Evolutionary conservation across 2,113 vertebrate genomes (phyloP).

Genomic region (Cololabis saira): DNA sequence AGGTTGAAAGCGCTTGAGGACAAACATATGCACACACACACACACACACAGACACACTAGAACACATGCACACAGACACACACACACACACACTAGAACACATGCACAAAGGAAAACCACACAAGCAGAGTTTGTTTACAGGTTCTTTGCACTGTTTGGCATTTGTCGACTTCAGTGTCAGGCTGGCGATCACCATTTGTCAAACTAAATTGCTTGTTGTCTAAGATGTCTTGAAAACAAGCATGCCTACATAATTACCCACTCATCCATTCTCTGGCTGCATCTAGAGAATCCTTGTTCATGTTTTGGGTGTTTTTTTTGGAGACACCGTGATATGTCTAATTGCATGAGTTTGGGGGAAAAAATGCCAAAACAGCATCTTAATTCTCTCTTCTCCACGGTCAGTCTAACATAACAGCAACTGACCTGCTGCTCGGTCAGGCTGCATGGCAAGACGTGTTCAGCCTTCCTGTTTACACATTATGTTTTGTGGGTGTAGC

Average conservation of each 20-base stretch:
- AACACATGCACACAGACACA: not conserved
- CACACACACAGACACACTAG: not conserved
- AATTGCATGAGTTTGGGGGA: slow-evolving; percentile 19
- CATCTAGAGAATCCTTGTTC: slow-evolving; percentile 8
- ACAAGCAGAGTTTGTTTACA: slow-evolving; percentile 47
- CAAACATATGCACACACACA: slow-evolving; percentile 2
- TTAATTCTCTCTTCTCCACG: slow-evolving; percentile 10
- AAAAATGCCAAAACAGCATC: slow-evolving; percentile 35
- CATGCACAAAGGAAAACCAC: slow-evolving; percentile 16
- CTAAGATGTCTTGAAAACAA: slow-evolving; percentile 54
- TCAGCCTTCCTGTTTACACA: slow-evolving; percentile 51
- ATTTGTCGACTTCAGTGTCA: slow-evolving; percentile 57
- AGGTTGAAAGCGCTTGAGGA: slow-evolving; percentile 41
- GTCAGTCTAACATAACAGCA: slow-evolving; percentile 43
- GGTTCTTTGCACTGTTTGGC: slow-evolving; percentile 50
- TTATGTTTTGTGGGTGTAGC: slow-evolving; percentile 42
- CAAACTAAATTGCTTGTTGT: slow-evolving; percentile 63
- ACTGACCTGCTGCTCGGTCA: slow-evolving; percentile 51
- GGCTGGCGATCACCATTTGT: slow-evolving; percentile 58
- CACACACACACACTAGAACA: not conserved
- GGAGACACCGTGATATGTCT: slow-evolving; percentile 19
- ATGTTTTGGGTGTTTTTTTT: slow-evolving; percentile 16
- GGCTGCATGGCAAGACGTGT: slow-evolving; percentile 51
- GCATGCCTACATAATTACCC: slow-evolving; percentile 57
- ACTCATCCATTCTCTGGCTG: slow-evolving; percentile 18